A percentile compares a stretch with the other conserved stretches of the same genome.
phyloP scores from a whole-genome alignment of 2,797 vertebrate species.

The Etheostoma nigrum region DNA sequence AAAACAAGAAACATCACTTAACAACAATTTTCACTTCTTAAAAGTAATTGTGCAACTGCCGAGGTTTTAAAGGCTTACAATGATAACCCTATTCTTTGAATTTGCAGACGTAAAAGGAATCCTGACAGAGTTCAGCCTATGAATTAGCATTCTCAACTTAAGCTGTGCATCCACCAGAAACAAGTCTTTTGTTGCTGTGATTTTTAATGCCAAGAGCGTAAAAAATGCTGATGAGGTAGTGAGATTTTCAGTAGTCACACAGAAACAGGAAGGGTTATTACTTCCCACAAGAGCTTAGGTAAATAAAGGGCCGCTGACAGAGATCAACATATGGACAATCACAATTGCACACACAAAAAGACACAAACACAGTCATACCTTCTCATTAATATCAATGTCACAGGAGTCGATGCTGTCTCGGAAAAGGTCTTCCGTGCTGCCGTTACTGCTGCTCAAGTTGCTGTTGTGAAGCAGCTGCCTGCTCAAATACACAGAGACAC shows the following conservation, averaged over 20 bases:
- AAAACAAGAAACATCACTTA: slow-evolving; percentile 3
- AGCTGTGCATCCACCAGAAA: slow-evolving; percentile 5
- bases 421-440: slow-evolving; percentile 97
- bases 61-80: background rate
- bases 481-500: slow-evolving; percentile 61
- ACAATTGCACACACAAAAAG: background rate
- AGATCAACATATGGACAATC: slow-evolving; percentile 8
- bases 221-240: background rate
- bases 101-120: slow-evolving; percentile 7
- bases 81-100: background rate
- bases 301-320: background rate
- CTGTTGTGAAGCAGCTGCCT: slow-evolving; percentile 97
- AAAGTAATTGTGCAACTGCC: background rate
- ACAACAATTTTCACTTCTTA: background rate
- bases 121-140: slow-evolving; percentile 8
- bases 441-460: slow-evolving; percentile 97
- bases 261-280: background rate
- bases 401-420: slow-evolving; percentile 96
- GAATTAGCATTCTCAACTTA: slow-evolving; percentile 15
- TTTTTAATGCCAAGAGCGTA: background rate
- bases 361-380: slow-evolving; percentile 81
- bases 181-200: background rate
- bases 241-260: background rate
- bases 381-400: slow-evolving; percentile 95
- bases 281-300: background rate